A percentile compares a stretch with the other conserved stretches of the same genome.
These are phyloP conservation scores for Phorcus lineatus DNA, from an alignment of 2,888 invertebrate species.

Conservation along the genomic window DNA sequence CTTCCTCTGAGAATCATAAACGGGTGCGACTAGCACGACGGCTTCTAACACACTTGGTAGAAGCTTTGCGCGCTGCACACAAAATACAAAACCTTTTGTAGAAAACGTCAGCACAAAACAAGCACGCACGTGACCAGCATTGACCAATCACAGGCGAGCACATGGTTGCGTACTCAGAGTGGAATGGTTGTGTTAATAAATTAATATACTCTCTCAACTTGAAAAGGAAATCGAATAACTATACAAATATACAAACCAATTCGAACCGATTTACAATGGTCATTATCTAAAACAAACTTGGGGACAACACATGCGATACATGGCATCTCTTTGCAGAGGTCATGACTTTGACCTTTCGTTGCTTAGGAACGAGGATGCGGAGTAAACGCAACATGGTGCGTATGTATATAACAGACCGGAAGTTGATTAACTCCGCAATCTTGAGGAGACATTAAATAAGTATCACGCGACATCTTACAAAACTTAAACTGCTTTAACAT, in stretches of 20 bases:
- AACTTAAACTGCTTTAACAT: too few relatives aligned
- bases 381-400: too few relatives aligned
- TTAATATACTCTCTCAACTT: not conserved
- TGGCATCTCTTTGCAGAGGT: not conserved
- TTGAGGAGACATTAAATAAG: too few relatives aligned
- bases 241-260: constrained; percentile 4
- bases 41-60: not conserved
- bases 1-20: not conserved
- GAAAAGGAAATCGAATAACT: not conserved
- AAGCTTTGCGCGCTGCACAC: not conserved
- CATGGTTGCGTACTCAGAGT: not conserved
- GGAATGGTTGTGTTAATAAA: not conserved
- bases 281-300: not conserved
- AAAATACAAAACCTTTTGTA: not conserved
- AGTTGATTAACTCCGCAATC: too few relatives aligned
- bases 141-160: constrained; percentile 16
- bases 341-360: constrained; percentile 8
- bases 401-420: too few relatives aligned
- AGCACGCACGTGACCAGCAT: constrained; percentile 12
- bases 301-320: not conserved
- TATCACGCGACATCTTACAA: too few relatives aligned
- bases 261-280: not conserved
- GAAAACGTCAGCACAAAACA: constrained; percentile 18
- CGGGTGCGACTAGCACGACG: not conserved
- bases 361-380: constrained; percentile 7